A percentile compares a stretch with the other conserved stretches of the same genome.
phyloP scores from a whole-genome alignment of 2,888 invertebrate genomes.

The Drosophila fulvimacula region DNA sequence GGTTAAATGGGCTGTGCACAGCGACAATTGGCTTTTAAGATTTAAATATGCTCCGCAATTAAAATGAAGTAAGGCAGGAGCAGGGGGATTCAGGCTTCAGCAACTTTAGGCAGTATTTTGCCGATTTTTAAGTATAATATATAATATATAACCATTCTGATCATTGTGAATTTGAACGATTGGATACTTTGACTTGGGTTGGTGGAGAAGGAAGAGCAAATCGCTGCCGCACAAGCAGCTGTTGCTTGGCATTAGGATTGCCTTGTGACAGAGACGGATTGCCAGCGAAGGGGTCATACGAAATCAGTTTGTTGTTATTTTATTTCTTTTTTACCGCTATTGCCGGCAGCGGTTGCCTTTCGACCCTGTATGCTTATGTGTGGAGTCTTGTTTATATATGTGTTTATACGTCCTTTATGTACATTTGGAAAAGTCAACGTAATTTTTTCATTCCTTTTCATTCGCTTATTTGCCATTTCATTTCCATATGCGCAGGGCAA shows the following conservation, averaged over 20 bases:
- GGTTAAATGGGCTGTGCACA: slow-evolving; percentile 28
- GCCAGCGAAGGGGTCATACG: background rate
- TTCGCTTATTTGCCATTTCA: slow-evolving; percentile 73
- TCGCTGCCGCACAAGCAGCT: slow-evolving; percentile 3
- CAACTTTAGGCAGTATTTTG: background rate
- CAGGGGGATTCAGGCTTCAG: background rate
- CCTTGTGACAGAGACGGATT: slow-evolving; percentile 30
- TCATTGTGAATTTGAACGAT: background rate
- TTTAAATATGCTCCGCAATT: slow-evolving; percentile 30
- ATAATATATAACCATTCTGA: background rate
- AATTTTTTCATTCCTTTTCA: slow-evolving; percentile 65
- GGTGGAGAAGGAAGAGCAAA: background rate
- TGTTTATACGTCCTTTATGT: slow-evolving; percentile 37
- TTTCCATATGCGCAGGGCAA: slow-evolving; percentile 77
- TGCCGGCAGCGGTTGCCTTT: slow-evolving; percentile 17
- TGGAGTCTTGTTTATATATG: slow-evolving; percentile 5
- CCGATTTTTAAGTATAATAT: too few species aligned
- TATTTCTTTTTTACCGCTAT: slow-evolving; percentile 13
- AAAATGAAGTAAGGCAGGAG: slow-evolving; percentile 2
- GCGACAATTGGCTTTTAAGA: slow-evolving; percentile 31
- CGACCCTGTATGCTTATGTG: slow-evolving; percentile 5
- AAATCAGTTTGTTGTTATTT: slow-evolving; percentile 27
- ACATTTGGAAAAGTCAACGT: slow-evolving; percentile 69
- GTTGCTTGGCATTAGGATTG: slow-evolving; percentile 28
- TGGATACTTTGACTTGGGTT: background rate